Conservation (phyloP, 2,113 vertebrate species). For the Tympanuchus pallidicinctus region DNA sequence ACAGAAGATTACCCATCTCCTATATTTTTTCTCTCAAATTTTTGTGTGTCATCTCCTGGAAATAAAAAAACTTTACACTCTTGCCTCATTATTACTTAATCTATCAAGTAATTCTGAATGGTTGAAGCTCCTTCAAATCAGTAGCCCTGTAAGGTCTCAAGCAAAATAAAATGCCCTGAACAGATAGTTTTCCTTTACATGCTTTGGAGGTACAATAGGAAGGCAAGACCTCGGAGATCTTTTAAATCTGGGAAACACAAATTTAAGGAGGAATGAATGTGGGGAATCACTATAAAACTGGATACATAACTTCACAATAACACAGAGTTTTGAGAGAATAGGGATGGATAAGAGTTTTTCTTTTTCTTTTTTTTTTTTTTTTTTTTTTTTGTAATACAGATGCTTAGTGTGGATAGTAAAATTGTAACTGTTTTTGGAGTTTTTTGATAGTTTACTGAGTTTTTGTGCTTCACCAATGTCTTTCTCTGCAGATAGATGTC, state of each 20-base stretch:
- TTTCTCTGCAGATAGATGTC: neutral
- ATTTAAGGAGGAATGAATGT: neutral
- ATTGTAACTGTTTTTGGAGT: neutral
- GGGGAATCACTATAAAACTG: neutral
- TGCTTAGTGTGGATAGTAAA: neutral
- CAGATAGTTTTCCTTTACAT: neutral
- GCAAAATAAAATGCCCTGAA: conserved; percentile 16
- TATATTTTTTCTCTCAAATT: conserved; percentile 41
- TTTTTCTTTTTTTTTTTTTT: no score
- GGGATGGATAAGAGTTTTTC: neutral
- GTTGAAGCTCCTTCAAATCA: conserved; percentile 23
- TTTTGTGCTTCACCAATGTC: neutral
- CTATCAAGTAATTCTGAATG: conserved; percentile 13
- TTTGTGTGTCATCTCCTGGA: neutral
- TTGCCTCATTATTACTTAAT: conserved; percentile 55
- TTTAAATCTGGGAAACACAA: neutral
- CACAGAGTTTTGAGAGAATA: neutral
- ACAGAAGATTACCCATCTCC: conserved; percentile 9
- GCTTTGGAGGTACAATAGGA: neutral
- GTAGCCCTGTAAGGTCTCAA: neutral
- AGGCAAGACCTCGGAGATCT: neutral
- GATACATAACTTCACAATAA: neutral
- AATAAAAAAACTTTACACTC: conserved; percentile 47
- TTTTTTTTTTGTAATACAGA: no score
- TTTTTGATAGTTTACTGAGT: neutral